Percentiles rank a stretch among this genome's conserved stretches.
These are phyloP conservation scores for Lepisosteus osseus DNA, from an alignment of 2,113 vertebrate genomes.

Conservation along the genomic window DNA sequence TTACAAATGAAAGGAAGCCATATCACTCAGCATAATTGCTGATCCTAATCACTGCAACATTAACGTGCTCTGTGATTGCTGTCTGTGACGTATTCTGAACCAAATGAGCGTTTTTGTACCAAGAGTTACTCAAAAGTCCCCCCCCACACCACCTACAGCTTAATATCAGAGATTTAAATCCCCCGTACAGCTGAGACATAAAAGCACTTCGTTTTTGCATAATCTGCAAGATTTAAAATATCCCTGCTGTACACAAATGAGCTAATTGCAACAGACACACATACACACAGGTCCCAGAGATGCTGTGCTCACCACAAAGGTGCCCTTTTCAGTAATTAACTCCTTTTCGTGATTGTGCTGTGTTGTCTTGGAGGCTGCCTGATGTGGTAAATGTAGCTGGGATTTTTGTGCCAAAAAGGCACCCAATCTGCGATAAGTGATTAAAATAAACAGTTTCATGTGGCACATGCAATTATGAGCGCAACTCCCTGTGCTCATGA, in stretches of 20 bases:
- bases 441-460: neutral
- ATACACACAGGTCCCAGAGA: neutral
- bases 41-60: no score
- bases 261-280: neutral
- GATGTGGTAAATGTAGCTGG: neutral
- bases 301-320: neutral
- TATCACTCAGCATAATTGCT: no score
- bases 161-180: neutral
- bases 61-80: no score
- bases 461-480: conserved; percentile 15
- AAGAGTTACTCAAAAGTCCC: no score
- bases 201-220: neutral
- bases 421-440: neutral
- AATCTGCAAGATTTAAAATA: neutral
- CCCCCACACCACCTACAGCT: no score
- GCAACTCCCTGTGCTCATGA: neutral
- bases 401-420: neutral
- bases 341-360: neutral
- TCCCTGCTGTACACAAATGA: neutral
- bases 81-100: no score
- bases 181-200: neutral
- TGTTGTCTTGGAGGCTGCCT: neutral
- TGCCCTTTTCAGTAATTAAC: neutral
- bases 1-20: no score
- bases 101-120: no score